Conservation (phyloP, 2,113 vertebrate species). For the Paratilapia polleni region DNA sequence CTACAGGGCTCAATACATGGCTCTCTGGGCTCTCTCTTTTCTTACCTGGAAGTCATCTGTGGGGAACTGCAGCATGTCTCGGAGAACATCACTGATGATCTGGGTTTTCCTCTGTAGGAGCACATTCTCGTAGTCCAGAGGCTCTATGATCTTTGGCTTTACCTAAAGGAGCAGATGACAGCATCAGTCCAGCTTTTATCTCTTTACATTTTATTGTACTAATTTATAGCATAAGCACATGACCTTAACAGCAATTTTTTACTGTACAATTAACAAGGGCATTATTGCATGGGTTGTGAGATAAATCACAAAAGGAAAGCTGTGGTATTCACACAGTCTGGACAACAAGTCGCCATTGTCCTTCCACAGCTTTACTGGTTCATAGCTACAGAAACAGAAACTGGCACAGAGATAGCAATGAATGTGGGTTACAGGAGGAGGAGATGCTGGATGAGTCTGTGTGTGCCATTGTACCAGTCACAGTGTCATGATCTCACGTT, state of each 20-base stretch:
- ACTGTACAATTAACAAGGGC: neutral
- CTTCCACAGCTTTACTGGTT: neutral
- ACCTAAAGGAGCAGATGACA: conserved; percentile 80
- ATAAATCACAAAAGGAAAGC: conserved; percentile 5
- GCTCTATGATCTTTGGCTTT: conserved; percentile 96
- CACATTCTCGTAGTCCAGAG: conserved; percentile 95
- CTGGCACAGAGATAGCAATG: conserved; percentile 32
- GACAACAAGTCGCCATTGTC: conserved; percentile 66
- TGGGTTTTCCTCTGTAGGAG: conserved; percentile 95
- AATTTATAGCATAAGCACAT: neutral
- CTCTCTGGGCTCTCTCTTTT: neutral
- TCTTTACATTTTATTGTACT: neutral
- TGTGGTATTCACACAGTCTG: conserved; percentile 5
- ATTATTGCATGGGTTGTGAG: neutral
- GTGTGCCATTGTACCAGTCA: conserved; percentile 76
- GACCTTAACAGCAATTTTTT: neutral
- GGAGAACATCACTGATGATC: conserved; percentile 91
- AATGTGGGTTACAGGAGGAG: conserved; percentile 50
- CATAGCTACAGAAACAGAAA: conserved; percentile 28
- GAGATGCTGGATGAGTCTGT: conserved; percentile 17
- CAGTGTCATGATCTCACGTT: conserved; percentile 63
- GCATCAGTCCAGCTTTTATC: neutral
- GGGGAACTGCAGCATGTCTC: conserved; percentile 96
- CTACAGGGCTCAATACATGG: neutral
- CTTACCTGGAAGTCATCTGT: conserved; percentile 95